A percentile compares a stretch with the other conserved stretches of the same genome.
These are phyloP conservation scores for Hoplias malabaricus DNA, from an alignment of 2,113 vertebrate genomes.

Conservation along the genomic window DNA sequence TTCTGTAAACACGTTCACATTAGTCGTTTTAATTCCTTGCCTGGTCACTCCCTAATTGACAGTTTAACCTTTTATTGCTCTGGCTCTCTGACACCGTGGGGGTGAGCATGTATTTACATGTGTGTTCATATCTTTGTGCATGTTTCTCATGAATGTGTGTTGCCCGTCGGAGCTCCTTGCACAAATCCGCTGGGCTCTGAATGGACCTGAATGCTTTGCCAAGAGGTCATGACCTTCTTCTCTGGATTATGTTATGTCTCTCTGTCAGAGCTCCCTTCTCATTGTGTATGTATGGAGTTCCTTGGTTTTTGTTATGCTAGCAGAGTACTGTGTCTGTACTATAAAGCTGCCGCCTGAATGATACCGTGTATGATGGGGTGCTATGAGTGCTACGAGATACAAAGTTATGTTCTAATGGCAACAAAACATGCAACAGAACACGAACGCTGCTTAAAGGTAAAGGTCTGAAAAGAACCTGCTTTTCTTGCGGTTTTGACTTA, in stretches of 20 bases:
- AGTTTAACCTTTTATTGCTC: neutral
- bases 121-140: neutral
- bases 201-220: constrained; percentile 18
- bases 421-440: no score
- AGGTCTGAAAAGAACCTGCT: no score
- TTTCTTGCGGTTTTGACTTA: no score
- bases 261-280: neutral
- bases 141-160: constrained; percentile 23
- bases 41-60: neutral
- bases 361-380: no score
- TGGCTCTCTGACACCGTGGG: neutral
- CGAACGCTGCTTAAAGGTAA: no score
- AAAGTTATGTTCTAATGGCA: no score
- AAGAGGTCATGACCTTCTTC: constrained; percentile 23
- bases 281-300: neutral
- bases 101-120: neutral
- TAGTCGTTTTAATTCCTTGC: neutral
- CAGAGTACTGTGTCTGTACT: neutral
- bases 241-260: neutral
- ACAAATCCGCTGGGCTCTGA: neutral
- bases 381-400: no score
- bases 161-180: constrained; percentile 32
- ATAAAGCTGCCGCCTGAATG: no score
- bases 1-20: neutral
- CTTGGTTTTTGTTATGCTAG: neutral